Base-by-base conservation (phyloP, 2,797 vertebrate genomes). In the Danio kyathit region DNA sequence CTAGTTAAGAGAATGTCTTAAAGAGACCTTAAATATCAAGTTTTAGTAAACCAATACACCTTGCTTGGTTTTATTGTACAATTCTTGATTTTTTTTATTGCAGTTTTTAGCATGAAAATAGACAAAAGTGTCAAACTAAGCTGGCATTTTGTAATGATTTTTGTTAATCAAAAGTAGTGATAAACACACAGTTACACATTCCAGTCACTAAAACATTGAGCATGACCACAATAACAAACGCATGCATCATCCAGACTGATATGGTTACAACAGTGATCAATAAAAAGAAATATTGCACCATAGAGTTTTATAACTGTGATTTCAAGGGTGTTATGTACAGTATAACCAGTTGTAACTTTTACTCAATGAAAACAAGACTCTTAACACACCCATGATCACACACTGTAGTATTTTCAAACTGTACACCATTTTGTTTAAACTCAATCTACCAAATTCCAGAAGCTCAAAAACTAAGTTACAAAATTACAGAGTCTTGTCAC, bases 151-250 rank as follows among this genome's bases (percentile, higher is more conserved):
- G 19, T 4, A 10, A n/a, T 43, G 16, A 57, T 57, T 57, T 57
- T 38, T 29, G 29, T 29, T 29, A 29, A 60, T 38, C 21, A 60
- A 38, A 60, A 60, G 12, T 7, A 60, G 29, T 60, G 21, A 56
- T 4, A 41, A 12, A 29, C 56, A 41, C 14, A 7, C 75, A 56
- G 44, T 29, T 56, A 67, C 52, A 8, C 73, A 76, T 54, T 71
- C 64, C 16, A 29, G 14, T 8, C 16, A 2, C 14, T n/a, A 67
- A 59, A 77, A 56, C 56, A 59, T 14, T 40, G 21, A 48, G 65
- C 29, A 75, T 69, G 57, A 80, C 76, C 17, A 38, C 73, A 59
- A 76, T 41, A 29, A 59, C 48, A 73, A 74, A 46, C 13, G 16
- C n/a, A 54, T 64, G 56, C 56, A 60, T 81, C 46, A 78, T 49